Evolutionary conservation across 1,140 invertebrate species (phyloP).

Genomic region (Eurytemora carolleeae): DNA sequence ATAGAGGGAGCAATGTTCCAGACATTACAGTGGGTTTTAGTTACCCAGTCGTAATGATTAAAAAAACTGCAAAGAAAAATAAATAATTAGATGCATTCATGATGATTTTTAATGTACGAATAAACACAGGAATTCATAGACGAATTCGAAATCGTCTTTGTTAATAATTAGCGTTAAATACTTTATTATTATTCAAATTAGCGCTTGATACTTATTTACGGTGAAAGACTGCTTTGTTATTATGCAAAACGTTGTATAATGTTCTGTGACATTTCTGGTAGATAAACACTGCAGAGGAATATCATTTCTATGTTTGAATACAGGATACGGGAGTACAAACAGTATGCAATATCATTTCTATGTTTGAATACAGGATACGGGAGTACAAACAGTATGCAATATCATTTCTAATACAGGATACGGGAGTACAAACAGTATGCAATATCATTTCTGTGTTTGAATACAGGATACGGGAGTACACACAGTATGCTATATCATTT

Average conservation of each 20-base stretch:
- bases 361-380: too few species aligned
- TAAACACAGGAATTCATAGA: neutral
- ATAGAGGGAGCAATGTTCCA: neutral
- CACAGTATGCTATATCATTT: too few species aligned
- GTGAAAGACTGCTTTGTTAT: neutral
- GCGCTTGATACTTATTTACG: neutral
- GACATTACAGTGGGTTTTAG: neutral
- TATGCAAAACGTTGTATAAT: neutral
- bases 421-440: too few species aligned
- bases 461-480: too few species aligned
- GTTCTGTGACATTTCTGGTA: too few species aligned
- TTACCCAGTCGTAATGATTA: neutral
- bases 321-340: too few species aligned
- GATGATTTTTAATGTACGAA: neutral
- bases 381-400: too few species aligned
- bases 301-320: too few species aligned
- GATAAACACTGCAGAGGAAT: too few species aligned
- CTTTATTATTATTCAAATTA: neutral
- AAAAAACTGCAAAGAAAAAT: neutral
- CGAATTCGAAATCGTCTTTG: neutral
- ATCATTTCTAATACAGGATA: too few species aligned
- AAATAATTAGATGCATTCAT: neutral
- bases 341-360: too few species aligned
- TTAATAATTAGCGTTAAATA: neutral
- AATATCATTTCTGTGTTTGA: too few species aligned